Percentiles rank a stretch among this genome's conserved stretches.
These are phyloP conservation scores for Apogon hyalosoma DNA, from an alignment of 2,797 vertebrate species.

Conservation along the genomic window DNA sequence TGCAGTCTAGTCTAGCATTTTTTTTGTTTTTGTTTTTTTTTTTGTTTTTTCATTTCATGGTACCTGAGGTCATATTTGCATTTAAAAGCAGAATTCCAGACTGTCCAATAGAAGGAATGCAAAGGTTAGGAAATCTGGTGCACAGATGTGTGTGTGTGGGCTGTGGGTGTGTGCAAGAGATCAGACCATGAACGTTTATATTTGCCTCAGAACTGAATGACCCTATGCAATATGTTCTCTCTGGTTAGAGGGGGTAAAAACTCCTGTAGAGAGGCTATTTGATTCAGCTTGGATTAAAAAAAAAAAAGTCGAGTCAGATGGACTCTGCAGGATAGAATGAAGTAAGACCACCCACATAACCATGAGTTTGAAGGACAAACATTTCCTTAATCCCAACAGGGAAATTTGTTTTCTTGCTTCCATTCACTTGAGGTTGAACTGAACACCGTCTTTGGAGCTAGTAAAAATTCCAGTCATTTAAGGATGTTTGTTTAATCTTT, in stretches of 20 bases:
- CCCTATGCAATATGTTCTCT: conserved; percentile 38
- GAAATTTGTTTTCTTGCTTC: background rate
- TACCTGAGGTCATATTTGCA: conserved; percentile 63
- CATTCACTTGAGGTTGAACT: background rate
- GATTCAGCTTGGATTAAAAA: conserved; percentile 13
- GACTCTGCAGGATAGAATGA: conserved; percentile 10
- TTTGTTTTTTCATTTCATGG: background rate
- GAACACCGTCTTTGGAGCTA: background rate
- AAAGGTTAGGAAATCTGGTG: conserved; percentile 66
- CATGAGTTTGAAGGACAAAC: background rate
- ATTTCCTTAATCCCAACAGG: background rate
- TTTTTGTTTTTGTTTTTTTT: background rate
- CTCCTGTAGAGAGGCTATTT: conserved; percentile 9
- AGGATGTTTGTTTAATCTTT: too few relatives aligned
- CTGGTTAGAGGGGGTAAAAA: conserved; percentile 15
- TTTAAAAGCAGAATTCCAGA: conserved; percentile 61
- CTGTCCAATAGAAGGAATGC: conserved; percentile 65
- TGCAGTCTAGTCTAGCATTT: background rate
- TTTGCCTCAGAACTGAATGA: conserved; percentile 43
- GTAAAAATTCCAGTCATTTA: background rate
- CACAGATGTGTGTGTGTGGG: conserved; percentile 62
- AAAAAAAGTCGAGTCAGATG: conserved; percentile 1
- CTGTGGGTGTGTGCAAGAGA: conserved; percentile 14
- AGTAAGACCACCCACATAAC: conserved; percentile 28
- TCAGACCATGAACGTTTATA: conserved; percentile 37